These are phyloP conservation scores for Amblyteles armatorius DNA, from an alignment of 2,888 invertebrate genomes.

Conservation along the genomic window DNA sequence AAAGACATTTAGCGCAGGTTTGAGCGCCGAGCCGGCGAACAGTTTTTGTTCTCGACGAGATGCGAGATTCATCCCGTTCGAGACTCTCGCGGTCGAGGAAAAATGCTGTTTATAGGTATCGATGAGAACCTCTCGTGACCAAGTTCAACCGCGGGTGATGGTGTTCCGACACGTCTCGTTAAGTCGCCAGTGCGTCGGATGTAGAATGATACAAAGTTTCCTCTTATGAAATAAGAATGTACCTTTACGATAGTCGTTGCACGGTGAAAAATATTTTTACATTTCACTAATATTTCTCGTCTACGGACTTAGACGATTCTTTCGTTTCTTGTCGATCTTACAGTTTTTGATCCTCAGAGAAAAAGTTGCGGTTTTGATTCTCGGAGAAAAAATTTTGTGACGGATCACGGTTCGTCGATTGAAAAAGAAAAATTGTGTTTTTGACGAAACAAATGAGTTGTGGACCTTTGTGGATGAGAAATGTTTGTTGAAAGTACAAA, in stretches of 20 bases:
- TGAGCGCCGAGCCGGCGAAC: neutral
- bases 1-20: constrained; percentile 1
- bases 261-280: neutral
- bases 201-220: neutral
- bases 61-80: neutral
- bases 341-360: too few species aligned
- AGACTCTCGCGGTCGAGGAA: constrained; percentile 22
- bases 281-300: neutral
- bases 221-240: neutral
- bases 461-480: too few species aligned
- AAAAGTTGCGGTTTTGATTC: too few species aligned
- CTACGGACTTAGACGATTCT: neutral
- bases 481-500: too few species aligned
- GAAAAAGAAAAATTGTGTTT: neutral
- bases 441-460: too few species aligned
- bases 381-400: neutral
- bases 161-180: neutral
- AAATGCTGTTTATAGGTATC: neutral
- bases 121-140: neutral
- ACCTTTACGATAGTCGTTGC: neutral
- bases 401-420: neutral
- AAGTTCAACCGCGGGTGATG: neutral
- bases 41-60: neutral
- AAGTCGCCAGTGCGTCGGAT: neutral
- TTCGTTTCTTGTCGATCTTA: too few species aligned